A percentile compares a stretch with the other conserved stretches of the same genome.
Evolutionary conservation across 1,140 invertebrate species (phyloP).

Genomic region (Oryctes rhinoceros): DNA sequence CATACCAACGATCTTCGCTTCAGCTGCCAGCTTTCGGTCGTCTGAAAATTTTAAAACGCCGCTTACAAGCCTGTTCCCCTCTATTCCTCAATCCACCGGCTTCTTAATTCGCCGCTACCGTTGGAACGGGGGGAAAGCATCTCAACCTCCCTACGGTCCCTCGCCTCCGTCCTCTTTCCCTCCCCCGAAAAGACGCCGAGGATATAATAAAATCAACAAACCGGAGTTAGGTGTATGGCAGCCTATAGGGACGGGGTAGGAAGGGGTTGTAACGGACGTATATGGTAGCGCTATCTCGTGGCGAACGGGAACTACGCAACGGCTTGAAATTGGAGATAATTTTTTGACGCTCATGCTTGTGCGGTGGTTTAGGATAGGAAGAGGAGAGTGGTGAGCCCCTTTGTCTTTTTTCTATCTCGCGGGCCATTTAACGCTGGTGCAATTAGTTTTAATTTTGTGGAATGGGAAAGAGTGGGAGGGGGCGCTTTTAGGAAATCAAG

Average conservation of each 20-base stretch:
- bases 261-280: background rate
- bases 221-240: background rate
- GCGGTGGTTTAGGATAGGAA: no score
- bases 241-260: background rate
- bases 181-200: background rate
- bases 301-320: background rate
- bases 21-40: background rate
- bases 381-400: background rate
- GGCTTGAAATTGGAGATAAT: conserved; percentile 20
- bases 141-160: no score
- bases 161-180: background rate
- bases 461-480: background rate
- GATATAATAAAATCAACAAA: conserved; percentile 37
- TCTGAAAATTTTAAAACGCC: conserved; percentile 26
- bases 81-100: background rate
- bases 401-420: conserved; percentile 26
- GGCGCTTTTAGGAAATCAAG: background rate
- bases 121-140: background rate
- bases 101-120: conserved; percentile 1
- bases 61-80: background rate
- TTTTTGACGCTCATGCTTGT: background rate
- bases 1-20: background rate
- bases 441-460: conserved; percentile 30
- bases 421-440: conserved; percentile 18
- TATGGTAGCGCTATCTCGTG: background rate